Percentiles rank a stretch among this genome's conserved stretches.
Conservation (phyloP, 2,888 invertebrate genomes). For the Brachyptera putata region DNA sequence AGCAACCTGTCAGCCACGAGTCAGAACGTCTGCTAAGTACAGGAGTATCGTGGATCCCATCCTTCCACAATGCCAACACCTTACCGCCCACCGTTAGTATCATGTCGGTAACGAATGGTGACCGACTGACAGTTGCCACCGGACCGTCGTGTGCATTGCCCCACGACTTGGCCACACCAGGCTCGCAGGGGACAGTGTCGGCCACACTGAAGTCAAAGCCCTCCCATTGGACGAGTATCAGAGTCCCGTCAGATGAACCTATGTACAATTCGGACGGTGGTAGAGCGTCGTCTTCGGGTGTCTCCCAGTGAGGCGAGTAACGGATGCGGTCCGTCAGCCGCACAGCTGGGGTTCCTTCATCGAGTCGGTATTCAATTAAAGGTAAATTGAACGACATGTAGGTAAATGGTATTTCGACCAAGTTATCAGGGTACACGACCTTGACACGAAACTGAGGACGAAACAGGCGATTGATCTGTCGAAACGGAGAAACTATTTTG, state of each 20-base stretch:
- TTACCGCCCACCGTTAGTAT: slow-evolving; percentile 70
- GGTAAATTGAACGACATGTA: slow-evolving; percentile 46
- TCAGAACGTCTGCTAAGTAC: slow-evolving; percentile 29
- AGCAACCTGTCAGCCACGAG: slow-evolving; percentile 56
- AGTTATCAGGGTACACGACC: slow-evolving; percentile 43
- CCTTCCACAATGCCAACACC: slow-evolving; percentile 70
- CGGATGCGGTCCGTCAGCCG: background rate
- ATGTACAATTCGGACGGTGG: slow-evolving; percentile 44
- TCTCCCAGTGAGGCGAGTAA: background rate
- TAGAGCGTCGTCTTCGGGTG: slow-evolving; percentile 43
- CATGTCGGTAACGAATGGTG: slow-evolving; percentile 58
- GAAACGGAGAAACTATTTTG: slow-evolving; percentile 57
- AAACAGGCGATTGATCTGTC: slow-evolving; percentile 56
- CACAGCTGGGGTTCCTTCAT: background rate
- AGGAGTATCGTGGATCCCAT: slow-evolving; percentile 47
- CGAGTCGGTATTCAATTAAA: background rate
- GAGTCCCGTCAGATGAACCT: slow-evolving; percentile 41
- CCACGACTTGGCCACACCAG: slow-evolving; percentile 25
- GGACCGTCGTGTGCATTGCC: slow-evolving; percentile 67
- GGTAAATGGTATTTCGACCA: slow-evolving; percentile 42
- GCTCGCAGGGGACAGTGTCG: slow-evolving; percentile 11
- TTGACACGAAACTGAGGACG: slow-evolving; percentile 50
- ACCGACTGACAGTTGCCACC: slow-evolving; percentile 55
- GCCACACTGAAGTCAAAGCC: slow-evolving; percentile 29
- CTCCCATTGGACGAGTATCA: slow-evolving; percentile 36